Evolutionary conservation across 2,113 vertebrate genomes (phyloP).

Genomic region (Rhombomys opimus): DNA sequence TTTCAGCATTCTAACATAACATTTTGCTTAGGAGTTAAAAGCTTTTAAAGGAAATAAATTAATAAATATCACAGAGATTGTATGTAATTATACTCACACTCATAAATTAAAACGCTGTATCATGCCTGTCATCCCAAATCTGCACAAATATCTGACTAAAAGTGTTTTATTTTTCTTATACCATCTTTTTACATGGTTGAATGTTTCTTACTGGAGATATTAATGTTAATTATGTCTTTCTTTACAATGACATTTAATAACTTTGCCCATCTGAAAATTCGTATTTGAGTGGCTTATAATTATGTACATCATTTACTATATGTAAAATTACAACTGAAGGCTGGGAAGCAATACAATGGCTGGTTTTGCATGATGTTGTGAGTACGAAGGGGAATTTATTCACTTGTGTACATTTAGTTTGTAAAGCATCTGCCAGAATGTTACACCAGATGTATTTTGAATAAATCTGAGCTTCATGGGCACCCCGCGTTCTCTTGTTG

Average conservation of each 20-base stretch:
- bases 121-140: not conserved
- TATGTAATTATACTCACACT: not conserved
- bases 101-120: not conserved
- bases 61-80: not conserved
- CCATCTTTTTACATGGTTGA: not conserved
- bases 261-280: constrained; percentile 40
- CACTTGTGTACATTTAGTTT: constrained; percentile 37
- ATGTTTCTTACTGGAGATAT: constrained; percentile 46
- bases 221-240: constrained; percentile 58
- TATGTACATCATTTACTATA: constrained; percentile 34
- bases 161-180: not conserved
- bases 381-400: constrained; percentile 43
- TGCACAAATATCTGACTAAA: constrained; percentile 39
- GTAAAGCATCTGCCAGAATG: constrained; percentile 57
- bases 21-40: constrained; percentile 12
- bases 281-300: constrained; percentile 49
- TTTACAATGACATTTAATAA: constrained; percentile 50
- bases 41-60: not conserved
- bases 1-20: not conserved
- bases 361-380: constrained; percentile 52
- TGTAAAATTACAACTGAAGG: constrained; percentile 59
- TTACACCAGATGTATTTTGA: constrained; percentile 2
- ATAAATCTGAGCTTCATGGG: not conserved
- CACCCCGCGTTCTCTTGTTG: constrained; percentile 13
- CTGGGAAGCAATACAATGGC: constrained; percentile 1